Evolutionary conservation across 2,113 vertebrate species (phyloP), one percentile per base, ranked within the genome.

Genomic region (Chaenogobius annularis): DNA sequence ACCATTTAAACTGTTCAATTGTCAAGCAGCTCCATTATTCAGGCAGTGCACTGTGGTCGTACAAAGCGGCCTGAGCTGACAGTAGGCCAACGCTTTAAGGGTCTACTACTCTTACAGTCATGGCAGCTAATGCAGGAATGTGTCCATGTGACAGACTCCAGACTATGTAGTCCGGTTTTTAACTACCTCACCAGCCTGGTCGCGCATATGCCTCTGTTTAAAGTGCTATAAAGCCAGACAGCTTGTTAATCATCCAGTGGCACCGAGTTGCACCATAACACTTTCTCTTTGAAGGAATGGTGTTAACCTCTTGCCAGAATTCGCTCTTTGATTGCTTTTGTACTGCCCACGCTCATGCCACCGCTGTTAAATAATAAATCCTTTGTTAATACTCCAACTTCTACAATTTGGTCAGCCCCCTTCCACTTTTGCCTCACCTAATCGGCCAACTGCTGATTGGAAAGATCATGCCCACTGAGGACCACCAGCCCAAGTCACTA

Each of bases 91-190:
- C 74, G 81, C 72, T 40, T 67, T 66, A 75, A 72, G 79, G 82
- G 75, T 58, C 55, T 26, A 23, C 65, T 65, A 50, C 72, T 80
- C 71, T 81, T 85, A 82, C 84, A 80, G 78, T 82, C 83, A 84
- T 83, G 82, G 88, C 81, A 82, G 83, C 83, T 81, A 80, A 87
- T 48, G 79, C 81, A 91, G 85, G 90, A 93, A 92, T 92, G 91
- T 83, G 89, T 89, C 84, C 89, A 91, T 90, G 91, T 92, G 91
- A 94, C 89, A 62, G 75, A 85, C 86, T 92, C 84, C 87, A 91
- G 86, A 90, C 81, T 72, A 73, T 91, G 91, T 87, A 69, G 84
- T 80, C 77, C 66, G 83, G 71, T 79, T 88, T 82, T 88, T 86
- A 74, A 85, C 84, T 86, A 31, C 74, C 74, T 75, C 82, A 68